Base-by-base conservation (phyloP, 2,113 vertebrate species). In the Vulpes vulpes region DNA sequence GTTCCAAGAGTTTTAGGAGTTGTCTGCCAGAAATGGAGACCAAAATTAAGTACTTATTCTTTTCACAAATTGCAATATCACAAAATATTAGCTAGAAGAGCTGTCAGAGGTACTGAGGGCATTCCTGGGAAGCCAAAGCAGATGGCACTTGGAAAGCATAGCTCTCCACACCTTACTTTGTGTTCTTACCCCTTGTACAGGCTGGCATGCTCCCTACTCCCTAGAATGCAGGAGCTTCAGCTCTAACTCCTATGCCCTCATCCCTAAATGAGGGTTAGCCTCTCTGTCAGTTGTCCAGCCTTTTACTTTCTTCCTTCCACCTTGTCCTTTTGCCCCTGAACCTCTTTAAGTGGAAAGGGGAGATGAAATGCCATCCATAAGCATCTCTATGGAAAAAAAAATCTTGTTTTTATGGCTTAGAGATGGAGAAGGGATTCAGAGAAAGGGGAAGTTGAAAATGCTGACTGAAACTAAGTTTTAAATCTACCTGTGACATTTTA, bases 221-320 rank as follows among this genome's bases (percentile, higher is more conserved):
- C 32, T 25, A 35, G 69, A 14, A 11, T 2, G 7, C 14, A 11
- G 60, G 35, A n/a, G 15, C 38, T 57, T 78, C 53, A 15, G 35
- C 11, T 19, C 0, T 12, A 32, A 3, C 4, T 8, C 5, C 0
- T 10, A 53, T 2, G 2, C 8, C 10, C 12, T 19, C 11, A 16
- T 16, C 23, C 57, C 22, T 16, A 12, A 19, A 0, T 14, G 30
- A 38, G 53, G 11, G 10, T 64, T 76, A 30, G 51, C 16, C 55
- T 43, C 22, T 3, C 65, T 6, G 3, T 32, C 35, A 16, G 0
- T 6, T 51, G 16, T 32, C 19, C 64, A 25, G 1, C 19, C 49
- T 8, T 60, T 89, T 11, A 3, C 12, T 73, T 53, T 60, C n/a
- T 65, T 73, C 38, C 53, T 95, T 87, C 74, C 11, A 11, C 23